Evolutionary conservation across 1,140 invertebrate species (phyloP).

Genomic region (Bombus pyrosoma): DNA sequence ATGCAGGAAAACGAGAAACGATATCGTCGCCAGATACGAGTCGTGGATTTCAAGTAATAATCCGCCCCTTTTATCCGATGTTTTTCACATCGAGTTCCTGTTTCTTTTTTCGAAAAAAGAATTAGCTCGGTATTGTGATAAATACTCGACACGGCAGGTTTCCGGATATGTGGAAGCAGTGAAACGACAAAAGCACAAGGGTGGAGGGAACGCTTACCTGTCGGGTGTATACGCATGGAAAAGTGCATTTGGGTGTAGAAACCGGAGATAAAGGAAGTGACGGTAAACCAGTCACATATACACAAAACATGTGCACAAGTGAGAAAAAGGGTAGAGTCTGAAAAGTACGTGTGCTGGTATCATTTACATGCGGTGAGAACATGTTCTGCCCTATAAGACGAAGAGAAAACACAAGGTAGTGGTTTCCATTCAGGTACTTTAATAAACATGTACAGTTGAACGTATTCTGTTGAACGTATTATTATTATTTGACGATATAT

Average conservation of each 20-base stretch:
- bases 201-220: neutral
- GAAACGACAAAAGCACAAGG: neutral
- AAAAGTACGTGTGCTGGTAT: neutral
- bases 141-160: too few species aligned
- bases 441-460: conserved; percentile 54
- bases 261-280: neutral
- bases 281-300: neutral
- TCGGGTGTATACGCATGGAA: neutral
- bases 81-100: neutral
- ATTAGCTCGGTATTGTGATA: neutral
- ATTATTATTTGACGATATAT: conserved; percentile 34
- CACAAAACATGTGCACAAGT: accelerated
- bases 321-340: conserved; percentile 1
- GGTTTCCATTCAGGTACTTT: conserved; percentile 54
- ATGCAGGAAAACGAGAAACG: too few species aligned
- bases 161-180: neutral
- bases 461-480: conserved; percentile 24
- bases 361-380: conserved; percentile 2
- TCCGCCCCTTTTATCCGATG: neutral
- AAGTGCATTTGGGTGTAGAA: conserved; percentile 21
- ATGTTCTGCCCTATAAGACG: neutral
- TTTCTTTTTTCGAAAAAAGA: neutral
- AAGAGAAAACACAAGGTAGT: conserved; percentile 40
- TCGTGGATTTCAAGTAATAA: neutral
- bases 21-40: too few species aligned